Evolutionary conservation across 2,888 invertebrate genomes (phyloP).

Genomic region (Scaptomyza parva): DNA sequence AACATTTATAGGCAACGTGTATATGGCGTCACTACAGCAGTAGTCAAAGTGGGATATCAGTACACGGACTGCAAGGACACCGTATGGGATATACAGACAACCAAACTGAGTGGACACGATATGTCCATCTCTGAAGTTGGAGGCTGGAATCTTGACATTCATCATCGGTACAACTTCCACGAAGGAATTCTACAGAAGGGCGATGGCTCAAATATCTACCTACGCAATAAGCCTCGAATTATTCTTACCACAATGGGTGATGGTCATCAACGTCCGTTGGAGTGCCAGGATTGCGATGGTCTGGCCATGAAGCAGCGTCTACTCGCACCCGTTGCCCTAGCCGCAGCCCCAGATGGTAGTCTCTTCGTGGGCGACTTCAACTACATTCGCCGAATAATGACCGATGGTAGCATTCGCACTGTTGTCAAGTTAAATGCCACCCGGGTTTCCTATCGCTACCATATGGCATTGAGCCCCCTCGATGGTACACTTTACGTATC

Average conservation of each 20-base stretch:
- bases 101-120: slow-evolving; percentile 97
- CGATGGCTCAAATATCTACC: slow-evolving; percentile 97
- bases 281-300: slow-evolving; percentile 93
- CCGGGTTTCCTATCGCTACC: slow-evolving; percentile 97
- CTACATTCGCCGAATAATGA: slow-evolving; percentile 93
- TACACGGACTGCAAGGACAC: slow-evolving; percentile 96
- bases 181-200: slow-evolving; percentile 99
- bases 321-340: slow-evolving; percentile 96
- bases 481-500: slow-evolving; percentile 98
- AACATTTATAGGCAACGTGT: slow-evolving; percentile 98
- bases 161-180: slow-evolving; percentile 98
- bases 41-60: slow-evolving; percentile 98
- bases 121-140: slow-evolving; percentile 99
- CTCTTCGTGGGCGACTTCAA: slow-evolving; percentile 98
- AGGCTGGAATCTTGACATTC: slow-evolving; percentile 98
- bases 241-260: slow-evolving; percentile 96
- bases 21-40: slow-evolving; percentile 97
- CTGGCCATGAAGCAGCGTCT: slow-evolving; percentile 92
- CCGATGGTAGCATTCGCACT: slow-evolving; percentile 89
- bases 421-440: slow-evolving; percentile 90
- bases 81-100: slow-evolving; percentile 98
- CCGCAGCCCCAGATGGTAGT: slow-evolving; percentile 96
- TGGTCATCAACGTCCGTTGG: slow-evolving; percentile 94
- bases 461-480: slow-evolving; percentile 97
- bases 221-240: slow-evolving; percentile 96